Evolutionary conservation across 2,888 invertebrate species (phyloP), one percentile per base, ranked within the genome.

Genomic region (Hipparchia sbordonii): DNA sequence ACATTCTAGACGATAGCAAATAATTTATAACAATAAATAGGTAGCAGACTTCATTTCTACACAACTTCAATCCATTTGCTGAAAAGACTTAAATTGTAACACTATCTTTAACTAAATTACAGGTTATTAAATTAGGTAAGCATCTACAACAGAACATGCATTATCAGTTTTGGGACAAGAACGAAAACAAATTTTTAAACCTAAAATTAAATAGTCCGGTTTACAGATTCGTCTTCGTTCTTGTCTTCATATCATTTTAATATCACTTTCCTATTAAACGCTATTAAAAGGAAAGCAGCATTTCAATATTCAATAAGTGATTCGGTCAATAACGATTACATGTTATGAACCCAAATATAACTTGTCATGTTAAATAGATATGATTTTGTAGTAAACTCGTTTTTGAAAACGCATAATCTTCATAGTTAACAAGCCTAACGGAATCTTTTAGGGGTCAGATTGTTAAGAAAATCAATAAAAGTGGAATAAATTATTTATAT

Each of bases 401-500:
- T 62, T 72, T 61, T 57, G 59, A 74, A 57, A 70, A 56, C 23
- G 13, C 52, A 60, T 67, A 71, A 71, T 63, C 48, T 71, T 56
- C 39, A 46, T 46, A 72, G 59, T 68, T 75, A 72, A 72, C 74
- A 70, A 54, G 67, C 45, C 69, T 71, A 71, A 71, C 72, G 68
- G 67, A 65, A 54, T 48, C 56, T 59, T 63, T 48, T 48, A 10
- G 65, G 71, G 75, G 75, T 75, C 77, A 72, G 63, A 71, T 39
- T 59, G 60, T 72, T 70, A 65, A 63, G 70, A 66, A 72, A 73
- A 72, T 71, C 74, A 71, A 72, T 72, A 71, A 74, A 77, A 71
- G 67, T 71, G 23, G 72, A 72, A 77, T 77, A 75, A 71, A 77
- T 77, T 72, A 74, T 56, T 63, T 66, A 71, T 61, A 71, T 70